Percentiles rank a stretch among this genome's conserved stretches.
These are phyloP conservation scores for Zaprionus ornatus DNA, from an alignment of 1,140 invertebrate species.

Conservation along the genomic window DNA sequence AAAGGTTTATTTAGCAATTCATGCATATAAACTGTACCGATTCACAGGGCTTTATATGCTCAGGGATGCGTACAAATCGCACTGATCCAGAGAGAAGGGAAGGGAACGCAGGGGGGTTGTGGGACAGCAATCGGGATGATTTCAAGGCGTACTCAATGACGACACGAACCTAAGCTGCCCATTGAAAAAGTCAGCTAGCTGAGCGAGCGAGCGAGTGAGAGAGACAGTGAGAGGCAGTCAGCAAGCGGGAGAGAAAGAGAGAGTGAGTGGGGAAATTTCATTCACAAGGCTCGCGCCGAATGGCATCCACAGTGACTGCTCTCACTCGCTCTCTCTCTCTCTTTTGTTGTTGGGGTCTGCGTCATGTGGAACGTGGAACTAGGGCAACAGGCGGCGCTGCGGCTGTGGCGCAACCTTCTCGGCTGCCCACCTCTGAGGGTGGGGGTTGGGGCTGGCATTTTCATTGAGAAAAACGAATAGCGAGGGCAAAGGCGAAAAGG, in stretches of 20 bases:
- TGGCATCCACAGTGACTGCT: slow-evolving; percentile 61
- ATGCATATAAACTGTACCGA: slow-evolving; percentile 1
- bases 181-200: slow-evolving; percentile 42
- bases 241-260: slow-evolving; percentile 21
- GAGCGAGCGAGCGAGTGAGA: neutral
- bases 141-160: slow-evolving; percentile 58
- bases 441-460: slow-evolving; percentile 27
- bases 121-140: slow-evolving; percentile 23
- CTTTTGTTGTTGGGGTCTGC: slow-evolving; percentile 26
- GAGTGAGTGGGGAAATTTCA: slow-evolving; percentile 55
- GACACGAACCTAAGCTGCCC: slow-evolving; percentile 42
- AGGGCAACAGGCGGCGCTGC: slow-evolving; percentile 58
- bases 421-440: neutral
- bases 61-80: neutral
- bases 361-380: slow-evolving; percentile 67
- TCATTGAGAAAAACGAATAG: slow-evolving; percentile 75
- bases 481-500: slow-evolving; percentile 46
- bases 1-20: neutral
- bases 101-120: too few relatives aligned
- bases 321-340: slow-evolving; percentile 6
- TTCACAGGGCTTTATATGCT: neutral
- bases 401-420: slow-evolving; percentile 43
- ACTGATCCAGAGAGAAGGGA: neutral
- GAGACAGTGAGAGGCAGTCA: neutral
- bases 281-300: slow-evolving; percentile 67